These are phyloP conservation scores for Sarcophaga variegata DNA, from an alignment of 2,888 invertebrate genomes.

Conservation along the genomic window DNA sequence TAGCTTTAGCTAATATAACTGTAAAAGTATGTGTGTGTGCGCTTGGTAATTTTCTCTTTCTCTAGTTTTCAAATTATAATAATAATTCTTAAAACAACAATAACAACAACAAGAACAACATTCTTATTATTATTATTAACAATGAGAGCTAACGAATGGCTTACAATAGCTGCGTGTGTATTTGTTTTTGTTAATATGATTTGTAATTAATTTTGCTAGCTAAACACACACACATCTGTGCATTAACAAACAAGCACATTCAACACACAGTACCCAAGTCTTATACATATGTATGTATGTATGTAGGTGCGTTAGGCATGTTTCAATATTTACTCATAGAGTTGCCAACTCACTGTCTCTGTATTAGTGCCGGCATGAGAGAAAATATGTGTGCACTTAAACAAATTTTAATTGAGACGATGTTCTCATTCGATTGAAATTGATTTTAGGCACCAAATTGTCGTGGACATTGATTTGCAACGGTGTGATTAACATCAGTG, in stretches of 20 bases:
- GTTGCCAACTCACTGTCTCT: no score
- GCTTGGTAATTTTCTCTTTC: neutral
- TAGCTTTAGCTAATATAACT: neutral
- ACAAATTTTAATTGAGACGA: no score
- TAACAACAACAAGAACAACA: neutral
- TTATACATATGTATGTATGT: no score
- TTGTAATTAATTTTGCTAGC: conserved; percentile 34
- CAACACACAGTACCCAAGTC: neutral
- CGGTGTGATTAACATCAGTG: no score
- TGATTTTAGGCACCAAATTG: no score
- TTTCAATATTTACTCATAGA: no score
- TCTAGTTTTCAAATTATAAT: neutral
- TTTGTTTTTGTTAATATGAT: conserved; percentile 29
- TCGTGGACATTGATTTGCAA: no score
- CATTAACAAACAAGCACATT: neutral
- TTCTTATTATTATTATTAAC: neutral
- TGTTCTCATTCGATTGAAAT: no score
- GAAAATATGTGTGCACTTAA: no score
- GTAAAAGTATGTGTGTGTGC: neutral
- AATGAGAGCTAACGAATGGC: neutral
- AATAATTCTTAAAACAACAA: neutral
- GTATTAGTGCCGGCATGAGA: no score
- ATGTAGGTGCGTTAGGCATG: no score
- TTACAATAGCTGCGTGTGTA: neutral
- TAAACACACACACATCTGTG: neutral